Conservation (phyloP, 2,797 vertebrate species). For the Pangasius macronema region DNA sequence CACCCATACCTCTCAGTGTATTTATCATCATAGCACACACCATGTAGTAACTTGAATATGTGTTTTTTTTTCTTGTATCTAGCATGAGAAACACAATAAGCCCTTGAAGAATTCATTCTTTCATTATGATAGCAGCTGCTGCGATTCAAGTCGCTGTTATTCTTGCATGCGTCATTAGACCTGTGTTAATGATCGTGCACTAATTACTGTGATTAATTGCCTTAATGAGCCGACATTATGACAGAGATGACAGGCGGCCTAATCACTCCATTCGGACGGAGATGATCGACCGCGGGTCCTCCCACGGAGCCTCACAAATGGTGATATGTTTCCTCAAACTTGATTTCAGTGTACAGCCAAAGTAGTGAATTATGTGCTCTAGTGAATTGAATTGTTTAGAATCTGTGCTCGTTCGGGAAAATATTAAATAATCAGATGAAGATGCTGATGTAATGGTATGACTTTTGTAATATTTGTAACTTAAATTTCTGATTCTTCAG, state of each 20-base stretch:
- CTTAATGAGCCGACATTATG: conserved; percentile 50
- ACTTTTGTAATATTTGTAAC: background rate
- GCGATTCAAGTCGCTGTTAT: conserved; percentile 34
- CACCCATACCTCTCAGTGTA: background rate
- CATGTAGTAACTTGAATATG: background rate
- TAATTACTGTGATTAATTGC: conserved; percentile 55
- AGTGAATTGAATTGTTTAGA: background rate
- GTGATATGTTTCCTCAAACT: background rate
- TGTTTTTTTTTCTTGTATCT: background rate
- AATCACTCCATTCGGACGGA: conserved; percentile 37
- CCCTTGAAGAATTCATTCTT: conserved; percentile 35
- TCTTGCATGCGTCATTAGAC: conserved; percentile 42
- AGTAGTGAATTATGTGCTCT: background rate
- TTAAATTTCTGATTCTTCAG: background rate
- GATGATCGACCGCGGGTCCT: conserved; percentile 1
- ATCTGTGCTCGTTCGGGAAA: background rate
- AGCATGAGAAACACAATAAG: conserved; percentile 6
- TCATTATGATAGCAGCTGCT: conserved; percentile 48
- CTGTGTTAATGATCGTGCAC: conserved; percentile 49
- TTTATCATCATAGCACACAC: background rate
- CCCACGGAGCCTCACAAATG: conserved; percentile 24
- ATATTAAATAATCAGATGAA: background rate
- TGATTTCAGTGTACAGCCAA: background rate
- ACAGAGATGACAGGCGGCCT: conserved; percentile 31
- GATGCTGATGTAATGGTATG: background rate